phyloP scores from a whole-genome alignment of 2,888 invertebrate species.

The Hypomecis atomaria region DNA sequence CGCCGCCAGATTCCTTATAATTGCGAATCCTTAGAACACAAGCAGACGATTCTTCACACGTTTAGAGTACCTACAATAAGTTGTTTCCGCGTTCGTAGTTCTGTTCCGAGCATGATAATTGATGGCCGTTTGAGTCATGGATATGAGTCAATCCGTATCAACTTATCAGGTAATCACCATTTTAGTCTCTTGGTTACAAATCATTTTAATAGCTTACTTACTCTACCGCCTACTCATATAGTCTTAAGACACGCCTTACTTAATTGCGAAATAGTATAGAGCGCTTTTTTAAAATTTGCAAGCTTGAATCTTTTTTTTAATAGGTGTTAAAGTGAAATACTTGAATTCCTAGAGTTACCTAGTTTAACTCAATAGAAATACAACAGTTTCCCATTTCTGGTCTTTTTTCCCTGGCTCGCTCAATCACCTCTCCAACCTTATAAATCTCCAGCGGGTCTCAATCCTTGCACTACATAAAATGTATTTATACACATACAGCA shows the following conservation, averaged over 20 bases:
- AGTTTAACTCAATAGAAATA: too few species aligned
- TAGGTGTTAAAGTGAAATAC: background rate
- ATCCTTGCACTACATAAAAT: conserved; percentile 2
- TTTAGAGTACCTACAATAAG: conserved; percentile 19
- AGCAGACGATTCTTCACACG: conserved; percentile 26
- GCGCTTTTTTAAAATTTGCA: too few species aligned
- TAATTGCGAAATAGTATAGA: too few species aligned
- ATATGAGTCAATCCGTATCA: conserved; percentile 36
- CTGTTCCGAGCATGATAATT: conserved; percentile 36
- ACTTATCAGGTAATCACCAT: conserved; percentile 26
- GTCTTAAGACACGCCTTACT: too few species aligned
- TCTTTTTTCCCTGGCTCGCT: too few species aligned
- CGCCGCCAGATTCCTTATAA: conserved; percentile 25
- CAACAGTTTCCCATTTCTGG: too few species aligned
- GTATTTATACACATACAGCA: background rate
- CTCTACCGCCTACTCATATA: background rate
- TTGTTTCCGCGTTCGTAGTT: conserved; percentile 21
- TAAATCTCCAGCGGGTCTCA: background rate
- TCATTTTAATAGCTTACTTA: conserved; percentile 18
- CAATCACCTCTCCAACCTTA: too few species aligned
- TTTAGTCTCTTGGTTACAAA: conserved; percentile 21
- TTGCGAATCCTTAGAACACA: conserved; percentile 8
- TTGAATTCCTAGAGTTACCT: too few species aligned
- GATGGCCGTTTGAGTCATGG: conserved; percentile 35
- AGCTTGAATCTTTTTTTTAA: background rate